Percentiles rank a stretch among this genome's conserved stretches.
These are phyloP conservation scores for Aselliscus stoliczkanus DNA, from an alignment of 2,797 vertebrate genomes.

Conservation along the genomic window DNA sequence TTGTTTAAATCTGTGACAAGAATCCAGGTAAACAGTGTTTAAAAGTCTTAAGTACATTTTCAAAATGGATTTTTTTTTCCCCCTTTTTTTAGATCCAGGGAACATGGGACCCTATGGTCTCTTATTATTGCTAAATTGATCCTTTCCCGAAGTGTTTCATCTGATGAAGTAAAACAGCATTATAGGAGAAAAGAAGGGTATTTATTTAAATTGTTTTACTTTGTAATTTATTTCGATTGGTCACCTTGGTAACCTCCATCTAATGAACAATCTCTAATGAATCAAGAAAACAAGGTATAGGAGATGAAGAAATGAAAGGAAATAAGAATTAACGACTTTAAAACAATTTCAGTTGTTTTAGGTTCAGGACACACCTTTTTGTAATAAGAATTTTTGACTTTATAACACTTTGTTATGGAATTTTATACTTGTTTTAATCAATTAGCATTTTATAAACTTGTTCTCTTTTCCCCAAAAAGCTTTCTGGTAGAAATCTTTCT, in stretches of 20 bases:
- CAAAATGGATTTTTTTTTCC: conserved; percentile 10
- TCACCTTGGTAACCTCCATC: not conserved
- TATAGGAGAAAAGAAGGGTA: conserved; percentile 88
- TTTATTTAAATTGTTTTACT: conserved; percentile 9
- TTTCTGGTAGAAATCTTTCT: not conserved
- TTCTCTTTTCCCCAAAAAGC: not conserved
- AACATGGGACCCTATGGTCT: conserved; percentile 92
- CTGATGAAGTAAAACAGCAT: conserved; percentile 82
- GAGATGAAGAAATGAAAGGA: not conserved
- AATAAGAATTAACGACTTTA: not conserved
- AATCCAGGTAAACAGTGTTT: not conserved
- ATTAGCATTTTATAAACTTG: not conserved
- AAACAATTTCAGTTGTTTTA: not conserved
- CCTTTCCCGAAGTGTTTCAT: conserved; percentile 67
- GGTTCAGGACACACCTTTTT: not conserved
- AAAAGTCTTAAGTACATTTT: not conserved
- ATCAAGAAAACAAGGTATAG: not conserved
- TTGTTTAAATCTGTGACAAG: conserved; percentile 16
- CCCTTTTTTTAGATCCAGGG: conserved; percentile 86
- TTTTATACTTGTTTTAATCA: conserved; percentile 36
- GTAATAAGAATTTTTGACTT: not conserved
- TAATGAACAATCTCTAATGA: not conserved
- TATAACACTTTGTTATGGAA: not conserved
- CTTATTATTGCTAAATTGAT: conserved; percentile 89
- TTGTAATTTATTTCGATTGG: not conserved